Percentiles rank a stretch among this genome's conserved stretches.
Evolutionary conservation across 2,797 vertebrate species (phyloP).

Genomic region (Amblyopsis hoosieri): DNA sequence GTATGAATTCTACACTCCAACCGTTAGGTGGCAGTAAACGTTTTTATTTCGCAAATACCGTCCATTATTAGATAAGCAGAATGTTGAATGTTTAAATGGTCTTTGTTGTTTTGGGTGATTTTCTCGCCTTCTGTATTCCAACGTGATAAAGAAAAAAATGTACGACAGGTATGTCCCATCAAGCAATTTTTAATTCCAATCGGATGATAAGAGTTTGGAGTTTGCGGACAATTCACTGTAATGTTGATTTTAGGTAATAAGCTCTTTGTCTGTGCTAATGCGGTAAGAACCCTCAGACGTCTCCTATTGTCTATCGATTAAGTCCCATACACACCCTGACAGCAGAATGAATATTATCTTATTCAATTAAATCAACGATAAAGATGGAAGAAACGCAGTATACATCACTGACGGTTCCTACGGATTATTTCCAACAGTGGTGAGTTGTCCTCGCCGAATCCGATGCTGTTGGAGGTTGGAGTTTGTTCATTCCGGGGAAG

Average conservation of each 20-base stretch:
- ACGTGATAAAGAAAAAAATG: conserved; percentile 60
- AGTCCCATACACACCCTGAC: conserved; percentile 33
- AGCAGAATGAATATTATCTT: conserved; percentile 60
- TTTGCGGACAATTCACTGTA: not conserved
- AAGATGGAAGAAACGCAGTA: conserved; percentile 80
- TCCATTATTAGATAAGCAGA: not conserved
- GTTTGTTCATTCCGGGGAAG: conserved; percentile 33
- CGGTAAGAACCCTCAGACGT: conserved; percentile 16
- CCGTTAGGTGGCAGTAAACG: conserved; percentile 41
- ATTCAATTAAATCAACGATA: conserved; percentile 71
- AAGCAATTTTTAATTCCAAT: not conserved
- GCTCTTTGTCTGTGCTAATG: conserved; percentile 12
- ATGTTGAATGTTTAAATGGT: conserved; percentile 61
- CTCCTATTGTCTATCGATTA: conserved; percentile 12
- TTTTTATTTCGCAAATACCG: not conserved
- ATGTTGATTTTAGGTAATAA: conserved; percentile 15
- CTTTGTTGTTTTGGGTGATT: conserved; percentile 68
- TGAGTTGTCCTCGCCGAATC: conserved; percentile 61
- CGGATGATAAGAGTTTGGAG: not conserved
- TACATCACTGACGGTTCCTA: conserved; percentile 74
- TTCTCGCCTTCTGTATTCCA: conserved; percentile 29
- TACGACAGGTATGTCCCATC: conserved; percentile 69
- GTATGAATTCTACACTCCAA: conserved; percentile 6
- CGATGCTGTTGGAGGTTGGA: conserved; percentile 45
- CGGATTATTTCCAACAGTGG: conserved; percentile 83